A percentile compares a stretch with the other conserved stretches of the same genome.
Evolutionary conservation across 2,797 vertebrate genomes (phyloP).

Genomic region (Gymnopithys bicolor): DNA sequence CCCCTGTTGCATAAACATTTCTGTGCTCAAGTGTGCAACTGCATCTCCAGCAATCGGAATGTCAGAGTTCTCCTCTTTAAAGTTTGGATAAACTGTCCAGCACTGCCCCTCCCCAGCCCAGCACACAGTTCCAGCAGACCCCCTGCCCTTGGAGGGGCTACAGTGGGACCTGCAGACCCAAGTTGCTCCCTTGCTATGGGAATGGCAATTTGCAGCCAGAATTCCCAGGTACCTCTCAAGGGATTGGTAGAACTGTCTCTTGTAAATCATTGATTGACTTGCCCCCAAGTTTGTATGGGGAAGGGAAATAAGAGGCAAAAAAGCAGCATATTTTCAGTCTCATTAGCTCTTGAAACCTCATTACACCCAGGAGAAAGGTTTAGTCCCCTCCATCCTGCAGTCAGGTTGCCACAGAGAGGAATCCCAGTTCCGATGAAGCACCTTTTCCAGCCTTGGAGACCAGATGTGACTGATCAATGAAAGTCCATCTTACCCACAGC

Average conservation of each 20-base stretch:
- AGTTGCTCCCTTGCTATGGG: accelerated
- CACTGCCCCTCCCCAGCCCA: background rate
- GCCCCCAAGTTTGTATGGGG: accelerated
- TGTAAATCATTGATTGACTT: background rate
- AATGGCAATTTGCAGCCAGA: background rate
- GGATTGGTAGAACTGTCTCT: accelerated
- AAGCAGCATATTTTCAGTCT: background rate
- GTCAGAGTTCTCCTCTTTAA: background rate
- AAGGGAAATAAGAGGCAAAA: accelerated
- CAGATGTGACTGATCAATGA: accelerated
- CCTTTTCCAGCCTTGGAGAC: background rate
- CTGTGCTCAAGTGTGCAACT: background rate
- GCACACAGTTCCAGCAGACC: background rate
- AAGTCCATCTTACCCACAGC: background rate
- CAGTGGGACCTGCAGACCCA: background rate
- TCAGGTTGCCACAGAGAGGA: background rate
- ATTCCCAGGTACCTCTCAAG: accelerated
- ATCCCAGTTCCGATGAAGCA: background rate
- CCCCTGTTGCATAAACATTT: background rate
- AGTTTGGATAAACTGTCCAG: background rate
- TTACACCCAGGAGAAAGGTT: background rate
- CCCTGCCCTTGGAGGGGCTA: background rate
- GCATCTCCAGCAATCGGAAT: background rate
- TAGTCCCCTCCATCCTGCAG: background rate
- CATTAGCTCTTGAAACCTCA: background rate